Base-by-base conservation (phyloP, 2,797 vertebrate species). In the Microctenopoma steveboyesi region DNA sequence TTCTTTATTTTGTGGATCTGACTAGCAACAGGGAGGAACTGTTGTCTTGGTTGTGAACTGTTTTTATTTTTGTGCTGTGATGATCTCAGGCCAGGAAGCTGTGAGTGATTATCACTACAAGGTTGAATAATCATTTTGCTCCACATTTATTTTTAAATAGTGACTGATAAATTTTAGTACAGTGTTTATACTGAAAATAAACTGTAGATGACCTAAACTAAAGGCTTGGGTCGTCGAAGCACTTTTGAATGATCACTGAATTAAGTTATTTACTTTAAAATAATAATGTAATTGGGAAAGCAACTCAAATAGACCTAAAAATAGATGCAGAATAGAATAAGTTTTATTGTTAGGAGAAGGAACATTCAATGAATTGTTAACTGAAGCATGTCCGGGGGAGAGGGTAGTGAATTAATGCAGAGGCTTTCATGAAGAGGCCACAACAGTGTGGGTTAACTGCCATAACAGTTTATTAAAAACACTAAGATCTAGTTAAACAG, bases 41-140 rank as follows among this genome's bases (percentile, higher is more conserved):
- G 60, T 79, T 73, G 68, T 72, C 71, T 69, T 74, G 78, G 30
- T 74, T 62, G 15, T n/a, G 4, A 72, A 57, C 47, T 50, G 11
- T 69, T 77, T 80, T 22, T 72, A 40, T 74, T 62, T 82, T 76
- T 73, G 57, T 49, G 49, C 62, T 70, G 25, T 25, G 56, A 64
- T 69, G 68, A 69, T 66, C 55, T 81, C 70, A 78, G 69, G 56
- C 66, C 39, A 79, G 75, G 73, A 82, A 83, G 74, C 74, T 59
- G 50, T 61, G 64, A 76, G 66, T 76, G 66, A 65, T 70, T 61
- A 78, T 67, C 59, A 63, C 35, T 62, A 33, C 45, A 67, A 63
- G 56, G 64, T 69, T 81, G 65, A 74, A 74, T 76, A 75, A 72
- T 58, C 56, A 66, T 59, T 67, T 66, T 64, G 27, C 49, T 56